Evolutionary conservation across 2,888 invertebrate species (phyloP).

Genomic region (Tetragonula carbonaria): DNA sequence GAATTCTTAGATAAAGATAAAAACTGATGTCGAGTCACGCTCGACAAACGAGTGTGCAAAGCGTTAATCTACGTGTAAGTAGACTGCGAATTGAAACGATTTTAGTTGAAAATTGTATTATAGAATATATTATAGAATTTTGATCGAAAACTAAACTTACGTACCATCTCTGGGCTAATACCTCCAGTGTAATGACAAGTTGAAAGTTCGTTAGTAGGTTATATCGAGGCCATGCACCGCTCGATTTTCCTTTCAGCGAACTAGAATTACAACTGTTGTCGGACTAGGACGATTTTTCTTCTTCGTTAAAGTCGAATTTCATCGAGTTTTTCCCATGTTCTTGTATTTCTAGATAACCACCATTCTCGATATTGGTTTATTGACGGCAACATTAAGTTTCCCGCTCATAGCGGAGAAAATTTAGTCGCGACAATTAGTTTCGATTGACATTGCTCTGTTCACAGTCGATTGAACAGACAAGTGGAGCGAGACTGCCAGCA

Average conservation of each 20-base stretch:
- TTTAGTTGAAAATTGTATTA: too few species aligned
- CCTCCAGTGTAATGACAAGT: constrained; percentile 33
- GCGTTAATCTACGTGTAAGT: too few species aligned
- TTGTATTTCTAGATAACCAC: not conserved
- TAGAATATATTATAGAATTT: too few species aligned
- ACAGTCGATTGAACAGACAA: constrained; percentile 43
- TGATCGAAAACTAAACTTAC: constrained; percentile 3
- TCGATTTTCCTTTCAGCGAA: constrained; percentile 13
- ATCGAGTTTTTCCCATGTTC: constrained; percentile 23
- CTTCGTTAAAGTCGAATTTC: constrained; percentile 26
- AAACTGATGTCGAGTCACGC: too few species aligned
- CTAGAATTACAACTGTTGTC: constrained; percentile 1
- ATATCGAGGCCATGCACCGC: constrained; percentile 13
- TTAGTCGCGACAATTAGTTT: too few species aligned
- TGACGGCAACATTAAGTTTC: not conserved
- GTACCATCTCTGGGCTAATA: constrained; percentile 40
- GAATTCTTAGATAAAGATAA: too few species aligned
- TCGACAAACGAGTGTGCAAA: too few species aligned
- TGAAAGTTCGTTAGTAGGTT: constrained; percentile 47
- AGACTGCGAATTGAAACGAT: too few species aligned
- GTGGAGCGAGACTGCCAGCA: constrained; percentile 22
- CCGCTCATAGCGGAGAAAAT: not conserved
- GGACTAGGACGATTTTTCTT: constrained; percentile 33
- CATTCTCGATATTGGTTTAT: not conserved
- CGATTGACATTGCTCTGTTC: constrained; percentile 11